A percentile compares a stretch with the other conserved stretches of the same genome.
These are phyloP conservation scores for Grammomys dolichurus DNA, from an alignment of 2,113 vertebrate genomes.

Conservation along the genomic window DNA sequence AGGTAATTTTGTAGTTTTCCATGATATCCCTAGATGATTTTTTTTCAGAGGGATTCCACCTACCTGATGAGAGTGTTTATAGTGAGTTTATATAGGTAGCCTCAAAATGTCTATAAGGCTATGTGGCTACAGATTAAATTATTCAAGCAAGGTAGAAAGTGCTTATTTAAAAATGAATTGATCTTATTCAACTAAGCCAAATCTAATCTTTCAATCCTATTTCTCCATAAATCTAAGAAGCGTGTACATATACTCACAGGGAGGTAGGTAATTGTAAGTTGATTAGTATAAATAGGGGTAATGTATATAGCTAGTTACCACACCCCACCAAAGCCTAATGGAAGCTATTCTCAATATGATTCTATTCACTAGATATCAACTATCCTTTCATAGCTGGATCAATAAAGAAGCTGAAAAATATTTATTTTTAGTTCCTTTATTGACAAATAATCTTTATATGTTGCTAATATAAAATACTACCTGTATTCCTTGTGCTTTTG, in stretches of 20 bases:
- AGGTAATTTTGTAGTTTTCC: slow-evolving; percentile 20
- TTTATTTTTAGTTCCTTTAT: not conserved
- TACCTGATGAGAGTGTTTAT: not conserved
- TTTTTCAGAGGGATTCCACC: not conserved
- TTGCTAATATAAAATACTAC: not conserved
- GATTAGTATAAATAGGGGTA: slow-evolving; percentile 19
- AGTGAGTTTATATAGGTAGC: not conserved
- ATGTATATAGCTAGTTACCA: slow-evolving; percentile 37
- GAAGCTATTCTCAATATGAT: not conserved
- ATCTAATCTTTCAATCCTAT: slow-evolving; percentile 60
- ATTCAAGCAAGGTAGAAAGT: slow-evolving; percentile 21
- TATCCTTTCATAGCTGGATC: not conserved
- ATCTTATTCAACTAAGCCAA: slow-evolving; percentile 38
- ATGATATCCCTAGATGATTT: not conserved
- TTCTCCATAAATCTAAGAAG: slow-evolving; percentile 3
- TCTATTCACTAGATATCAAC: not conserved
- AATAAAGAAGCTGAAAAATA: not conserved
- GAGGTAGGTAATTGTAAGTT: slow-evolving; percentile 57
- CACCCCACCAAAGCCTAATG: not conserved
- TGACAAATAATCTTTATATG: not conserved
- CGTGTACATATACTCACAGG: slow-evolving; percentile 26
- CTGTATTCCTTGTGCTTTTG: slow-evolving; percentile 1
- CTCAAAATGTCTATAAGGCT: not conserved
- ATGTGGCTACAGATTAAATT: not conserved
- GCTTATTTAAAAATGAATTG: slow-evolving; percentile 52